Conservation (phyloP, 2,797 vertebrate species). For the Brachyrhaphis roseni region DNA sequence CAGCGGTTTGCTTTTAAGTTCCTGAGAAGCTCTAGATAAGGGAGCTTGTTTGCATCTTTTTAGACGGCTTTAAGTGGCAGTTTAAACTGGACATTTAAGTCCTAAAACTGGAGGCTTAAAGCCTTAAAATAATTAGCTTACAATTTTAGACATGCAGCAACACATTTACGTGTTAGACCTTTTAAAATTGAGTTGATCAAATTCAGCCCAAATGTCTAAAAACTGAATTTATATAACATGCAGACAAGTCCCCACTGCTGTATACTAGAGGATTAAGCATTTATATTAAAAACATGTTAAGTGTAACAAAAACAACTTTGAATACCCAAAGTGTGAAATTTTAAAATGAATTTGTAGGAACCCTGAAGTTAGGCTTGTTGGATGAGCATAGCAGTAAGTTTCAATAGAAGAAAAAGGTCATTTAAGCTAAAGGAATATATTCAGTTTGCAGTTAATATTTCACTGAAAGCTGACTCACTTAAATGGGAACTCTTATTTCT, state of each 20-base stretch:
- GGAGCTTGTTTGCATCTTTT: neutral
- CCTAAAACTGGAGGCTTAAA: neutral
- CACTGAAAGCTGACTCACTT: neutral
- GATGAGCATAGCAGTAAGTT: neutral
- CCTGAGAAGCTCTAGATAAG: neutral
- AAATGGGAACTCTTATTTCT: neutral
- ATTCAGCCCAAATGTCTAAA: neutral
- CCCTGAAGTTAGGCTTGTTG: neutral
- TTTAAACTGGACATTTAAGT: neutral
- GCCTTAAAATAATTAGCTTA: neutral
- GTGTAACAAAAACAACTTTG: neutral
- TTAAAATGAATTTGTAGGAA: neutral
- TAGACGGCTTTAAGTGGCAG: too few species aligned
- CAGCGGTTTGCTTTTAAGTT: neutral
- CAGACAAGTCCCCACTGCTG: too few species aligned
- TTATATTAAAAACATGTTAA: neutral
- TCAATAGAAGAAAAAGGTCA: neutral
- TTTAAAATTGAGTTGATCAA: neutral
- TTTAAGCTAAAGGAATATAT: neutral
- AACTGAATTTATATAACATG: neutral
- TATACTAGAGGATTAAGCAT: too few species aligned
- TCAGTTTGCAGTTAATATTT: conserved; percentile 10
- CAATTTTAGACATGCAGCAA: neutral
- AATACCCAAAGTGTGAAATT: neutral
- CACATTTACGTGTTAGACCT: neutral